phyloP scores from a whole-genome alignment of 2,888 invertebrate genomes.

The Idaea dimidiata region DNA sequence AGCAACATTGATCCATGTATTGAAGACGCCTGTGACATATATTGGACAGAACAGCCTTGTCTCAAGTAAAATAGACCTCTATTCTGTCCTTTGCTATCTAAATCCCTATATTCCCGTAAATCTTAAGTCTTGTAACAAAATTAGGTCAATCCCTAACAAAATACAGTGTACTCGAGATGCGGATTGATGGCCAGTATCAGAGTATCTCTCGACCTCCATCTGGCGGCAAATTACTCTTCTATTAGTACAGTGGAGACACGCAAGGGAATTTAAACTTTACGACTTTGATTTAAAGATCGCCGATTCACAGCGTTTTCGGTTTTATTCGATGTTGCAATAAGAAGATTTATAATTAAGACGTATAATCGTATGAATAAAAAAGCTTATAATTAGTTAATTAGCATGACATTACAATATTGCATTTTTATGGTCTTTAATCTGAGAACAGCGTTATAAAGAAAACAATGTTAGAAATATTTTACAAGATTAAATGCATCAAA shows the following conservation, averaged over 20 bases:
- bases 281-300: not conserved
- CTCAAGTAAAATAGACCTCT: not conserved
- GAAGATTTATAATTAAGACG: not conserved
- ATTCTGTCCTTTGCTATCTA: not conserved
- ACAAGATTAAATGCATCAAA: no score
- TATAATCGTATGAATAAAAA: no score
- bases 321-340: not conserved
- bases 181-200: not conserved
- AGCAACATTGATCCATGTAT: no score
- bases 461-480: no score
- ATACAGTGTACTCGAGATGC: not conserved
- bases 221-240: not conserved
- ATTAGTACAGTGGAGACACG: not conserved
- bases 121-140: not conserved
- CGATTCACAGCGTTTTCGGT: not conserved
- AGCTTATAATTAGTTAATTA: no score
- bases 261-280: not conserved
- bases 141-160: not conserved
- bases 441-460: no score
- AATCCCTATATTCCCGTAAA: not conserved
- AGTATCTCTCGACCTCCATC: not conserved
- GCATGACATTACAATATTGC: no score
- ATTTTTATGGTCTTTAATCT: no score
- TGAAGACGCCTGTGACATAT: not conserved
- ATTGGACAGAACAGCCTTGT: not conserved